Percentiles rank a stretch among this genome's conserved stretches.
phyloP scores from a whole-genome alignment of 2,888 invertebrate species.

The Eumerus sabulonum region DNA sequence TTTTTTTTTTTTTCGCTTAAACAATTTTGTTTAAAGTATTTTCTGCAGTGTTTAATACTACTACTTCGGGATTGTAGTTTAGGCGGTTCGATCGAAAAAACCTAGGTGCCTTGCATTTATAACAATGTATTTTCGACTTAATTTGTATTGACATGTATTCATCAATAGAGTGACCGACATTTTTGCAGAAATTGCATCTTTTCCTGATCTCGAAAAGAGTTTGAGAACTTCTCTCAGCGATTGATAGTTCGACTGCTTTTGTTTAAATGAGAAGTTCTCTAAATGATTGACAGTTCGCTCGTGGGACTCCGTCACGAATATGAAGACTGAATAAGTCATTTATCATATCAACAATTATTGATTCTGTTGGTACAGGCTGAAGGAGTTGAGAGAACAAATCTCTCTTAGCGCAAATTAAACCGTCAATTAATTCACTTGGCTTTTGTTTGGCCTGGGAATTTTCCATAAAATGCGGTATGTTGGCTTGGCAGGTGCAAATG shows the following conservation, averaged over 20 bases:
- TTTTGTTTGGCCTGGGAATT: too few relatives aligned
- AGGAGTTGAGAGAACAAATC: not conserved
- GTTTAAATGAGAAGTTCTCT: not conserved
- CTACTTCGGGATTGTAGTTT: too few relatives aligned
- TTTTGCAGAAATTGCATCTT: constrained; percentile 1
- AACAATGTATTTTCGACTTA: too few relatives aligned
- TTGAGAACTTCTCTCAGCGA: not conserved
- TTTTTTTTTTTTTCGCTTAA: not conserved
- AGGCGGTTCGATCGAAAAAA: too few relatives aligned
- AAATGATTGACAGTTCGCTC: not conserved
- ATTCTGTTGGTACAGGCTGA: not conserved
- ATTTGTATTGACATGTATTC: not conserved
- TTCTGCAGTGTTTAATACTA: not conserved
- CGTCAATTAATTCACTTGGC: too few relatives aligned
- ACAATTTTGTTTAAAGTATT: not conserved
- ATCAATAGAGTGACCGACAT: not conserved
- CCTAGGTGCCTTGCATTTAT: too few relatives aligned
- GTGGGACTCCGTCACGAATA: constrained; percentile 7
- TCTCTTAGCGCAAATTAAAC: too few relatives aligned
- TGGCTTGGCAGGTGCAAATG: too few relatives aligned
- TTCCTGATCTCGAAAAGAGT: not conserved
- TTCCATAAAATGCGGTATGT: too few relatives aligned
- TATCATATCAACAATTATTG: constrained; percentile 21
- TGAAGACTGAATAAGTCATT: not conserved
- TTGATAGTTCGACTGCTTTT: not conserved